These are phyloP conservation scores for Cecropterus lyciades DNA, from an alignment of 1,140 invertebrate genomes.

Conservation along the genomic window DNA sequence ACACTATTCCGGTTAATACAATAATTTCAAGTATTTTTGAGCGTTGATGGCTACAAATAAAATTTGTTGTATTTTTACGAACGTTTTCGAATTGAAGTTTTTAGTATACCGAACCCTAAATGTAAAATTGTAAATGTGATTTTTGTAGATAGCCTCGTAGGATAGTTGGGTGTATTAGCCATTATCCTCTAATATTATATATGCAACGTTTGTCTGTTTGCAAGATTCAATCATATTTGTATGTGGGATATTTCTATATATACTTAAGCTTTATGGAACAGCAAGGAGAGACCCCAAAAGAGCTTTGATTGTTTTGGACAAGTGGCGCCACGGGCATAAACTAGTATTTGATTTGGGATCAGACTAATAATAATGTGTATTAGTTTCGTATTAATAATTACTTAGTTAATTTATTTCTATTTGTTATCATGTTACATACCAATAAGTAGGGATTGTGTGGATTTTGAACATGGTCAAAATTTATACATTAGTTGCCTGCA, in stretches of 20 bases:
- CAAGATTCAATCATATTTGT: not conserved
- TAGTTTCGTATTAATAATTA: conserved; percentile 25
- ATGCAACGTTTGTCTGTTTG: not conserved
- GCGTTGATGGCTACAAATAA: no score
- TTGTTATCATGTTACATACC: conserved; percentile 32
- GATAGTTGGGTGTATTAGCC: conserved; percentile 1
- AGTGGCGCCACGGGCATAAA: not conserved
- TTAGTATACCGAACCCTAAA: conserved; percentile 41
- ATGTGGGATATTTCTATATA: not conserved
- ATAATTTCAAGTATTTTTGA: no score
- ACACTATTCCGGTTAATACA: no score
- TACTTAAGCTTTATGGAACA: not conserved
- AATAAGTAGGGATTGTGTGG: conserved; percentile 16
- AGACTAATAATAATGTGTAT: not conserved
- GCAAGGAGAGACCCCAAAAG: not conserved
- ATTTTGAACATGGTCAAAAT: conserved; percentile 4
- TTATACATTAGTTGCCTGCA: conserved; percentile 8
- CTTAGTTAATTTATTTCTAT: conserved; percentile 44
- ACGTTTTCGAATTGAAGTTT: not conserved
- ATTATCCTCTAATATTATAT: not conserved
- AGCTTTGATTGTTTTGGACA: not conserved
- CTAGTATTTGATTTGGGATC: not conserved
- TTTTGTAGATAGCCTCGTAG: conserved; percentile 49
- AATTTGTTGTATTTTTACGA: no score
- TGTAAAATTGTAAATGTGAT: conserved; percentile 58